Conservation (phyloP, 2,113 vertebrate genomes). For the Bufo gargarizans region DNA sequence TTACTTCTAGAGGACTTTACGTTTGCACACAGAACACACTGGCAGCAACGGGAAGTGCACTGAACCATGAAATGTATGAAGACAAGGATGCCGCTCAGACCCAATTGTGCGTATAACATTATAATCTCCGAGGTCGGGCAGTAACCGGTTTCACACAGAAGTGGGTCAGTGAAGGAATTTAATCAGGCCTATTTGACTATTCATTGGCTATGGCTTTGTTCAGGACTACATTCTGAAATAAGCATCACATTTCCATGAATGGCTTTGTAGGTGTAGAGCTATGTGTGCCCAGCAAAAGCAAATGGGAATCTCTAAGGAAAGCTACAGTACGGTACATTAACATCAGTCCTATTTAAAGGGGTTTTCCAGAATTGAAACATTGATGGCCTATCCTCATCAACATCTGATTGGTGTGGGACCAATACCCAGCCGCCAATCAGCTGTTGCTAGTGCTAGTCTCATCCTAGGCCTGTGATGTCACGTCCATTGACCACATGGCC, state of each 20-base stretch:
- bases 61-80: conserved; percentile 2
- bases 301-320: not conserved
- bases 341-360: not conserved
- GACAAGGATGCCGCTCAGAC: conserved; percentile 18
- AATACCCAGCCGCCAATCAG: too few species aligned
- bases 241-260: not conserved
- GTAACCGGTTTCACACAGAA: not conserved
- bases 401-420: too few species aligned
- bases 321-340: not conserved
- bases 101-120: conserved; percentile 37
- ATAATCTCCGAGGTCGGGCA: conserved; percentile 12
- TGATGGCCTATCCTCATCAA: too few species aligned
- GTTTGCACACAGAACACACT: not conserved
- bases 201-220: not conserved
- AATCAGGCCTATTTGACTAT: not conserved
- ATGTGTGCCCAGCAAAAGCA: not conserved
- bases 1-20: not conserved
- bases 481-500: too few species aligned
- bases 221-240: not conserved
- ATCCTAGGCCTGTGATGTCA: too few species aligned
- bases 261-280: not conserved
- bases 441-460: too few species aligned
- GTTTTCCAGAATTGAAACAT: too few species aligned
- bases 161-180: conserved; percentile 1
- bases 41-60: not conserved